A percentile compares a stretch with the other conserved stretches of the same genome.
These are phyloP conservation scores for Synanthedon myopaeformis DNA, from an alignment of 2,888 invertebrate species.

Conservation along the genomic window DNA sequence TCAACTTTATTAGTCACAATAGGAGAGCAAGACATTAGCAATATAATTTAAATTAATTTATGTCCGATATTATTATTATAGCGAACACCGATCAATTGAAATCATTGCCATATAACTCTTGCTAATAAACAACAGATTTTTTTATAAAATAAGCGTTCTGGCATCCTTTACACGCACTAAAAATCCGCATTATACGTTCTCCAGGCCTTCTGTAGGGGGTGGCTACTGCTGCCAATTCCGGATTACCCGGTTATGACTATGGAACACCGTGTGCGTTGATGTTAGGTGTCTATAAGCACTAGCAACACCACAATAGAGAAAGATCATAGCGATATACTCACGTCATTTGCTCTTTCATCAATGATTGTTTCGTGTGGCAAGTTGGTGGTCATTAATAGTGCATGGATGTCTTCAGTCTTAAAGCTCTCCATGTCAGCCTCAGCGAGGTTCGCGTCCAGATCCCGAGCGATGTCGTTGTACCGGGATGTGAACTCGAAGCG, in stretches of 20 bases:
- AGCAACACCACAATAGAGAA: background rate
- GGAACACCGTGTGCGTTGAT: background rate
- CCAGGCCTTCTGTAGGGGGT: no score
- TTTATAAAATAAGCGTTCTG: no score
- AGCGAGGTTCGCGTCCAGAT: conserved; percentile 92
- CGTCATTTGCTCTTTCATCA: conserved; percentile 62
- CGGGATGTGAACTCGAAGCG: conserved; percentile 71
- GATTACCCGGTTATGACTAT: no score
- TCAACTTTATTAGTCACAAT: no score
- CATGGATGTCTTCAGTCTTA: conserved; percentile 90
- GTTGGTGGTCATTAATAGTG: conserved; percentile 79
- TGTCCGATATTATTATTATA: no score
- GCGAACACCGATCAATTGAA: no score
- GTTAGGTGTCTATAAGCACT: background rate
- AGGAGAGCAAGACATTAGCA: no score
- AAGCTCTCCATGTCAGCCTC: conserved; percentile 97
- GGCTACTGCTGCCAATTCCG: no score
- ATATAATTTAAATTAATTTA: no score
- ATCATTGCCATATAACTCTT: no score
- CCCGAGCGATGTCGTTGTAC: conserved; percentile 88
- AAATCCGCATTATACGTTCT: conserved; percentile 5
- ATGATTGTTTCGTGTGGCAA: conserved; percentile 75
- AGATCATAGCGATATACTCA: conserved; percentile 27
- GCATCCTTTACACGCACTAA: no score
- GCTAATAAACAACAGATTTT: no score